These are phyloP conservation scores for Lindbergichthys nudifrons DNA, from an alignment of 2,797 vertebrate genomes.

Conservation along the genomic window DNA sequence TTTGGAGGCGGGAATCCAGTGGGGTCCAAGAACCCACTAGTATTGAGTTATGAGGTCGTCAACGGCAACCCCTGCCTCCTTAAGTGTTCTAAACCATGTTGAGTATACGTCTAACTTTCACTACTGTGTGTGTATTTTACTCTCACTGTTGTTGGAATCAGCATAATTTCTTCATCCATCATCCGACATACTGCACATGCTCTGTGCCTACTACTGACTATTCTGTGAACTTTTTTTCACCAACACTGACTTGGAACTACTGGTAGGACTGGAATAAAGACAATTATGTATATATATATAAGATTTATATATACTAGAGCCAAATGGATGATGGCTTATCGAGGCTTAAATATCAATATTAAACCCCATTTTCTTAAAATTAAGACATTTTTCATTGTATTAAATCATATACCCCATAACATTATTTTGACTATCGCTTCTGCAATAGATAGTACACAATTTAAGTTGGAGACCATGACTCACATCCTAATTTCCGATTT, in stretches of 20 bases:
- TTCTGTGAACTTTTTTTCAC: not conserved
- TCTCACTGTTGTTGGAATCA: constrained; percentile 20
- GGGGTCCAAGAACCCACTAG: constrained; percentile 46
- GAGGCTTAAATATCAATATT: not conserved
- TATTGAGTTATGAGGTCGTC: constrained; percentile 60
- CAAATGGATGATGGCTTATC: not conserved
- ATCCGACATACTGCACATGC: constrained; percentile 27
- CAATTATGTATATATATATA: too few relatives aligned
- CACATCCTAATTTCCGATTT: too few relatives aligned
- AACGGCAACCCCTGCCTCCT: constrained; percentile 43
- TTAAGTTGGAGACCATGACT: too few relatives aligned
- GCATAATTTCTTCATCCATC: not conserved
- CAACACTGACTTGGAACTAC: not conserved
- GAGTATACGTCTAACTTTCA: constrained; percentile 14
- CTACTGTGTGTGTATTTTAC: not conserved
- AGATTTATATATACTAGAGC: not conserved
- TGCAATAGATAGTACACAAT: too few relatives aligned
- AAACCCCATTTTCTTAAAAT: not conserved
- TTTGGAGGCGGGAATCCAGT: constrained; percentile 66
- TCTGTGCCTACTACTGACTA: constrained; percentile 1
- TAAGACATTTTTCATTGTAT: too few relatives aligned
- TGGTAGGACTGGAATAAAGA: not conserved
- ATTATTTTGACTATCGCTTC: too few relatives aligned
- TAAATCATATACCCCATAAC: too few relatives aligned
- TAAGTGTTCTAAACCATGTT: constrained; percentile 14